Evolutionary conservation across 2,113 vertebrate genomes (phyloP), one percentile per base, ranked within the genome.

Genomic region (Tupaia tana): DNA sequence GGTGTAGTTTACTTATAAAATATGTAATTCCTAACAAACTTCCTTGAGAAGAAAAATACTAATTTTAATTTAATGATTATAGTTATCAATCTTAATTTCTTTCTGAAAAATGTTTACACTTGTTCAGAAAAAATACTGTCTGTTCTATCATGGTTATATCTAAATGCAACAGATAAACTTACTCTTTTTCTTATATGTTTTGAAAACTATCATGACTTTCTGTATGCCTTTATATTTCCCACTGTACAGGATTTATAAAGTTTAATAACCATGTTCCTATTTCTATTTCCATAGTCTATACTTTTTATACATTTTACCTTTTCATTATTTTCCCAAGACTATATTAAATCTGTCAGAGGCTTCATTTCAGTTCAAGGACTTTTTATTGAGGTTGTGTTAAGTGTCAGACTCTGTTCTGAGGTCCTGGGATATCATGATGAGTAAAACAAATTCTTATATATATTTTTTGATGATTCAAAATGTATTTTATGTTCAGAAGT

Each of bases 311-410:
- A 63, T 19, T 94, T 90, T 70, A 58, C 7, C 3, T 25, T 83
- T 90, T 91, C 71, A 73, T 96, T 93, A 90, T 92, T 96, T 95
- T 89, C 56, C 29, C 96, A 71, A 91, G 61, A 83, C n/a, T 87
- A 43, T 43, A 78, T 91, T 94, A 91, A 94, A 90, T 93, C 31
- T 95, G 3, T n/a, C 87, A 89, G 16, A 52, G 14, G 77, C 9
- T 87, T 96, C 24, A 73, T 75, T 93, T 87, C 22, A 87, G 56
- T 92, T 94, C 70, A 91, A 89, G 74, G 82, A 54, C 6, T 94
- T 64, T 70, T 96, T 92, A 73, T 10, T 81, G 54, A 91, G 8
- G 24, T 63, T 58, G 18, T 63, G 20, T 70, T 92, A 83, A 93
- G 63, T 84, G 22, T 93, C 67, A 90, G 18, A 64, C 7, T 25